Conservation (phyloP, 2,113 vertebrate species). For the Upupa epops region DNA sequence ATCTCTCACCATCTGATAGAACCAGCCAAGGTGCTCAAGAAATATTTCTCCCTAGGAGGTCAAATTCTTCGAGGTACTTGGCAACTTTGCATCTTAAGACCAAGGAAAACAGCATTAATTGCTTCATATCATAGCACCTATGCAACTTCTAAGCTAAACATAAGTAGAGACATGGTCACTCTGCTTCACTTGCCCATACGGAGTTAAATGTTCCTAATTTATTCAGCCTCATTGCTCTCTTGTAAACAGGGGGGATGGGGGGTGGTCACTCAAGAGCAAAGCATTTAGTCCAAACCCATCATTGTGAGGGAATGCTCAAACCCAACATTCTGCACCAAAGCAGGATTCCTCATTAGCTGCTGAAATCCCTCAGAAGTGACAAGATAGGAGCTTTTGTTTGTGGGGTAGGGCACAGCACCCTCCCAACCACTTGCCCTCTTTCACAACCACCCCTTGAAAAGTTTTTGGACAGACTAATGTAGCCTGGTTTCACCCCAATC, state of each 20-base stretch:
- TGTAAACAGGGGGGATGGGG: neutral
- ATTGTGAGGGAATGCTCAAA: neutral
- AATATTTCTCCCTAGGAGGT: neutral
- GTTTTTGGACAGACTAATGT: neutral
- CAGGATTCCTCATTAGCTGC: neutral
- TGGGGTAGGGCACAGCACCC: neutral
- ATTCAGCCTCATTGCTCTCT: slow-evolving; percentile 1
- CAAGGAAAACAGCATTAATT: neutral
- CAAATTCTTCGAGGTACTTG: neutral
- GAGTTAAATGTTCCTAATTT: slow-evolving; percentile 20
- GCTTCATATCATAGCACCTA: neutral
- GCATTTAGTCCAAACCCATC: slow-evolving; percentile 9
- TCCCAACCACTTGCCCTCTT: neutral
- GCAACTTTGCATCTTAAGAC: neutral
- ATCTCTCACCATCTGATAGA: neutral
- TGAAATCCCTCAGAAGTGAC: neutral
- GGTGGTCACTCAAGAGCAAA: slow-evolving; percentile 21
- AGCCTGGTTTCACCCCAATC: slow-evolving; percentile 40
- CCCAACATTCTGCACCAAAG: neutral
- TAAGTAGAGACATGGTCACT: neutral
- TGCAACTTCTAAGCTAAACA: neutral
- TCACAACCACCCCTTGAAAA: neutral
- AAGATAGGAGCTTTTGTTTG: neutral
- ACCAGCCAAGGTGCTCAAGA: neutral
- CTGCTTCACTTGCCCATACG: neutral